Evolutionary conservation across 2,797 vertebrate genomes (phyloP), one percentile per base, ranked within the genome.

Genomic region (Eleutherodactylus coqui): DNA sequence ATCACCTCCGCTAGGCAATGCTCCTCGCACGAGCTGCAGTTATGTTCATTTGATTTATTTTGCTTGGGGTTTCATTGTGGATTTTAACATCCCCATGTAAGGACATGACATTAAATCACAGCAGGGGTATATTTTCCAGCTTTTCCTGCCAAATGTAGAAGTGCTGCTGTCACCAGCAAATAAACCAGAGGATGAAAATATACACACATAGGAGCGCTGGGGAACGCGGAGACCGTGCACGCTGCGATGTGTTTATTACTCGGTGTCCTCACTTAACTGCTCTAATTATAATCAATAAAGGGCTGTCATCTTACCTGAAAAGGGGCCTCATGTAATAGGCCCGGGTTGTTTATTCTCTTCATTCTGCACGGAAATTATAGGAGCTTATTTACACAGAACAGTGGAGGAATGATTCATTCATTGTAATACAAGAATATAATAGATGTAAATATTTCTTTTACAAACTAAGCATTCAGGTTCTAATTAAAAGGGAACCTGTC

Each of bases 11-110:
- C 60, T 64, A 14, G 77, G 24, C 72, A 53, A 58, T 21, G 58
- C 6, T 47, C 49, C 27, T 36, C 45, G 55, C 55, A 67, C 43
- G 29, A 64, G 85, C n/a, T 72, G 70, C 38, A 79, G 85, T 82
- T 86, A 75, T 41, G 53, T 75, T 62, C 16, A 34, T 82, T 77
- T 83, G 60, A 78, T 83, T 86, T 78, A 73, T 62, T 87, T 72
- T 6, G 19, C 76, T 79, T 32, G 67, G 62, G 53, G 55, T 70
- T 83, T 77, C 27, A 38, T 79, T 87, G 85, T 87, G 64, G 80
- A 79, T 87, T 77, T 83, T 78, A 79, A 78, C 51, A 69, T 84
- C 82, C 82, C 83, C 77, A 84, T 75, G 43, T 85, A 88, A 75
- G 79, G 82, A 67, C 60, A 77, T 69, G 60, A 41, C 49, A 81